Evolutionary conservation across 2,113 vertebrate genomes (phyloP).

Genomic region (Dryoscopus gambensis): DNA sequence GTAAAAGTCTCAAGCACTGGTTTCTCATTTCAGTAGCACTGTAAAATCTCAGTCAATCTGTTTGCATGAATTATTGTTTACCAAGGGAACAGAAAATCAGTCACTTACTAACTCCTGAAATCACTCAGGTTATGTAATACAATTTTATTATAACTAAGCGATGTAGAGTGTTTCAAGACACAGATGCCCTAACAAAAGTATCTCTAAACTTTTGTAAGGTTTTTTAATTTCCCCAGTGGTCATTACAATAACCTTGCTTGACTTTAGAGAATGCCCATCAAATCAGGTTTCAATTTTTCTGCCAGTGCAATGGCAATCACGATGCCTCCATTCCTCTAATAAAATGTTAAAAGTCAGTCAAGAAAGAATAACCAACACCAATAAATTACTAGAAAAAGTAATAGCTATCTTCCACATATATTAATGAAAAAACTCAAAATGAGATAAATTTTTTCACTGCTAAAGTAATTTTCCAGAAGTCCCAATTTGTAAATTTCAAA

Average conservation of each 20-base stretch:
- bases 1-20: not conserved
- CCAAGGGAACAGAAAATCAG: conserved; percentile 19
- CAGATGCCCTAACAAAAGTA: not conserved
- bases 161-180: not conserved
- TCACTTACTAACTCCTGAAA: conserved; percentile 14
- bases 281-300: conserved; percentile 6
- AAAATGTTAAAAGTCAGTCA: not conserved
- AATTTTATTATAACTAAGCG: conserved; percentile 34
- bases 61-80: conserved; percentile 34
- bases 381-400: not conserved
- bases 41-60: not conserved
- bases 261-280: not conserved
- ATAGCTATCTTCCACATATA: not conserved
- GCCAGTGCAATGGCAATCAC: not conserved
- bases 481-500: not conserved
- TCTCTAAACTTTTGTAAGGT: not conserved
- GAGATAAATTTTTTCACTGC: not conserved
- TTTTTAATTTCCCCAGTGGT: conserved; percentile 32
- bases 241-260: not conserved
- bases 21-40: not conserved
- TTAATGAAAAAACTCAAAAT: not conserved
- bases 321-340: not conserved
- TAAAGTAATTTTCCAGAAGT: not conserved
- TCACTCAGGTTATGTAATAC: not conserved
- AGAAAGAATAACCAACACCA: not conserved